Base-by-base conservation (phyloP, 2,797 vertebrate genomes). In the Tapera naevia region DNA sequence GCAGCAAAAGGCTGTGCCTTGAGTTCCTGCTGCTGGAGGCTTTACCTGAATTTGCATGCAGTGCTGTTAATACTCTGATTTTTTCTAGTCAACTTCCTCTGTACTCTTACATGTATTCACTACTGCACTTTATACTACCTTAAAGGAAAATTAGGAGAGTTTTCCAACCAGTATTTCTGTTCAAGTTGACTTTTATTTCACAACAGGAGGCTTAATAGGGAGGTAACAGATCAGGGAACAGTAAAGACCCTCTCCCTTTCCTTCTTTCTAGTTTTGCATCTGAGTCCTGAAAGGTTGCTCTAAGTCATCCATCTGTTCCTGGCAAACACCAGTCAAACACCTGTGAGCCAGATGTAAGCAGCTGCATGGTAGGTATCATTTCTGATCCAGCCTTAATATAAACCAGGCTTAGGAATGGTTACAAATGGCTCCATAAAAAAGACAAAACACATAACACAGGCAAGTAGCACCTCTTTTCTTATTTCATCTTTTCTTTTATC, bases 261-360 rank as follows among this genome's bases (percentile, higher is more conserved):
- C 32, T 83, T 15, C 18, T 50, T 25, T 85, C 35, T 84, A 28
- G 15, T 41, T 93, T 61, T 66, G 39, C 43, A 45, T 62, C 33
- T 80, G 41, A n/a, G 48, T 54, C 60, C 50, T 74, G 48, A 69
- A 65, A 80, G 13, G 10, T 66, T 10, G 15, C 62, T 92, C 54
- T 35, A 28, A 91, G 64, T 67, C 41, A 61, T 62, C 57, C 65
- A 25, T 80, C 65, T 91, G 58, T 65, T 71, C 51, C 79, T 79
- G 91, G 56, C 66, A 93, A 92, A 35, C 75, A 78, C n/a, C 75
- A 80, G 43, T 2, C 48, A 76, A 60, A 65, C 93, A 92, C 79
- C 85, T 93, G 91, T 58, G 72, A 86, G 60, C 75, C 93, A 96
- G 90, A 95, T 91, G 94, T 46, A 72, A 95, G 88, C 65, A 96